These are phyloP conservation scores for Dryocosmus kuriphilus DNA, from an alignment of 2,888 invertebrate species.

Conservation along the genomic window DNA sequence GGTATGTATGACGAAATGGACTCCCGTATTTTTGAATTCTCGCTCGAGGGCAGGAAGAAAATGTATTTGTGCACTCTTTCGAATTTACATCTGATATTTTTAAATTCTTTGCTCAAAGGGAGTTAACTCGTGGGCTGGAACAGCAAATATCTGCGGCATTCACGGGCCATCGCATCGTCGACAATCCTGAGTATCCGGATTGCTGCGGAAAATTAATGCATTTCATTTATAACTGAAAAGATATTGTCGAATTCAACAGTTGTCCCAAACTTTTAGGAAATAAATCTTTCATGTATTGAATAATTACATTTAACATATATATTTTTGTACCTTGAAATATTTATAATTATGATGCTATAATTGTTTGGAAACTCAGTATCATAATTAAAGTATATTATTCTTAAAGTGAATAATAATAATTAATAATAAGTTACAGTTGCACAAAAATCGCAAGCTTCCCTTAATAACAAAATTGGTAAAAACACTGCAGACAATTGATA, in stretches of 20 bases:
- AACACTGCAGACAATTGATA: too few species aligned
- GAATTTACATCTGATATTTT: background rate
- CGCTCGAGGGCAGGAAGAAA: conserved; percentile 2
- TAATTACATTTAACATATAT: too few species aligned
- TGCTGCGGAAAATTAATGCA: background rate
- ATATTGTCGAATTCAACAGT: background rate
- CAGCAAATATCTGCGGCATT: background rate
- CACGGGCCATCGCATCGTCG: background rate
- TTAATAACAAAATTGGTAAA: too few species aligned
- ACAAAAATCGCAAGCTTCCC: too few species aligned
- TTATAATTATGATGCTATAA: too few species aligned
- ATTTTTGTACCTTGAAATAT: too few species aligned
- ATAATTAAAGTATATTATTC: too few species aligned
- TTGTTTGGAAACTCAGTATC: too few species aligned
- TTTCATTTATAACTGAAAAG: background rate
- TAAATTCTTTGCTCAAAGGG: conserved; percentile 3
- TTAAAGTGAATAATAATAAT: too few species aligned
- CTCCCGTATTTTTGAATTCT: background rate
- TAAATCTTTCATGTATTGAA: background rate
- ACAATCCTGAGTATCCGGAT: background rate
- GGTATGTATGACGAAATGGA: background rate
- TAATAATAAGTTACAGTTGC: too few species aligned
- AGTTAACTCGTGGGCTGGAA: background rate
- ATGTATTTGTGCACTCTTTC: background rate
- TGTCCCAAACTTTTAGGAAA: background rate